These are phyloP conservation scores for Perizoma flavofasciatum DNA, from an alignment of 2,888 invertebrate genomes.

Conservation along the genomic window DNA sequence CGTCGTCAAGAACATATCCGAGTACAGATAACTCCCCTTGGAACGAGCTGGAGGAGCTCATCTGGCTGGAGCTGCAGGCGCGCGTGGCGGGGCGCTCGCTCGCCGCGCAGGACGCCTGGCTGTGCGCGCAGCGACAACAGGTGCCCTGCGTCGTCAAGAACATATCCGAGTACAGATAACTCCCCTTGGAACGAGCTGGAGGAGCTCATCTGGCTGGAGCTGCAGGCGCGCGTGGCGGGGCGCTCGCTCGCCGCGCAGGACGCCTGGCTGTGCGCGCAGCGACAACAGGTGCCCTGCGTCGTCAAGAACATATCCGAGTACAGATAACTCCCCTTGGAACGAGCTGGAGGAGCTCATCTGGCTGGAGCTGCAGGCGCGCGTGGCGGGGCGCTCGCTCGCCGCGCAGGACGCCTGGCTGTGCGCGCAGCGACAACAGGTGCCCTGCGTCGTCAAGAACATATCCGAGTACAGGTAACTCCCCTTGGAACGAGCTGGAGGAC, in stretches of 20 bases:
- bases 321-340: constrained; percentile 77
- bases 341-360: constrained; percentile 95
- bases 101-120: constrained; percentile 86
- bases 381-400: neutral
- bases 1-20: constrained; percentile 89
- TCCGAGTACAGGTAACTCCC: constrained; percentile 85
- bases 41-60: constrained; percentile 93
- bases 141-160: constrained; percentile 88
- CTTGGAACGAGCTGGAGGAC: no score
- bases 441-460: constrained; percentile 88
- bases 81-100: neutral
- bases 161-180: constrained; percentile 88
- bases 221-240: neutral
- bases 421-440: constrained; percentile 88
- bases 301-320: constrained; percentile 91
- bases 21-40: constrained; percentile 81
- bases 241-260: constrained; percentile 82
- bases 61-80: constrained; percentile 86
- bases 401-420: constrained; percentile 90
- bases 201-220: constrained; percentile 92
- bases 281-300: constrained; percentile 88
- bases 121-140: constrained; percentile 88
- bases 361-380: constrained; percentile 69
- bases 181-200: constrained; percentile 87
- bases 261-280: constrained; percentile 88